Evolutionary conservation across 2,113 vertebrate species (phyloP).

Genomic region (Poeciliopsis prolifica): DNA sequence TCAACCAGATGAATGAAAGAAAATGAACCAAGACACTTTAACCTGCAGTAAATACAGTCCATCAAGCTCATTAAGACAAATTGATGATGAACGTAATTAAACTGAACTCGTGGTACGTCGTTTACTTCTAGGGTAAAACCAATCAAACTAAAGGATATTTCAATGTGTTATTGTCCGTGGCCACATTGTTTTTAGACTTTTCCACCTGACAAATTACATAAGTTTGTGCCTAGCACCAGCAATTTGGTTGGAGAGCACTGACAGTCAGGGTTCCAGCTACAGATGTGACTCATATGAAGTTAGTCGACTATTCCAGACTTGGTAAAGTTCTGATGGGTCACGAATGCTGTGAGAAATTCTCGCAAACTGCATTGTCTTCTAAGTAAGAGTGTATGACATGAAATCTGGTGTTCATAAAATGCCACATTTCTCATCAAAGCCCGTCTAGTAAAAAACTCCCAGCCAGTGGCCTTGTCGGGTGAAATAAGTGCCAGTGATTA

Average conservation of each 20-base stretch:
- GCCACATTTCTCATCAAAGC: background rate
- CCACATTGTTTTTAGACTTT: slow-evolving; percentile 23
- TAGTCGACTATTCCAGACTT: background rate
- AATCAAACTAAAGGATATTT: background rate
- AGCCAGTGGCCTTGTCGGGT: background rate
- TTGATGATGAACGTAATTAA: no score
- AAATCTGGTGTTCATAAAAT: background rate
- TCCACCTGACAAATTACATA: slow-evolving; percentile 50
- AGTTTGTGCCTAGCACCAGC: slow-evolving; percentile 36
- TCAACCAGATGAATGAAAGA: no score
- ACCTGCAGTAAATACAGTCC: no score
- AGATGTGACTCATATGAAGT: slow-evolving; percentile 49
- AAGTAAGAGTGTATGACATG: background rate
- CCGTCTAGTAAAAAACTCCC: no score
- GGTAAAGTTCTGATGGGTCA: background rate
- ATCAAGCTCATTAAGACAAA: no score
- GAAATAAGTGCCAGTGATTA: background rate
- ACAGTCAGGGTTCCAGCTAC: slow-evolving; percentile 40
- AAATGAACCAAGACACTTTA: no score
- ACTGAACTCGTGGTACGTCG: no score
- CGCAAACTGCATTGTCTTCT: background rate
- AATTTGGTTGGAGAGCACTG: slow-evolving; percentile 33
- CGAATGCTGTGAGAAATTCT: background rate
- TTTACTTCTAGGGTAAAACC: no score
- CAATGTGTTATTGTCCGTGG: slow-evolving; percentile 9